Evolutionary conservation across 2,888 invertebrate species (phyloP), one percentile per base, ranked within the genome.

Genomic region (Dynastes hyllus): DNA sequence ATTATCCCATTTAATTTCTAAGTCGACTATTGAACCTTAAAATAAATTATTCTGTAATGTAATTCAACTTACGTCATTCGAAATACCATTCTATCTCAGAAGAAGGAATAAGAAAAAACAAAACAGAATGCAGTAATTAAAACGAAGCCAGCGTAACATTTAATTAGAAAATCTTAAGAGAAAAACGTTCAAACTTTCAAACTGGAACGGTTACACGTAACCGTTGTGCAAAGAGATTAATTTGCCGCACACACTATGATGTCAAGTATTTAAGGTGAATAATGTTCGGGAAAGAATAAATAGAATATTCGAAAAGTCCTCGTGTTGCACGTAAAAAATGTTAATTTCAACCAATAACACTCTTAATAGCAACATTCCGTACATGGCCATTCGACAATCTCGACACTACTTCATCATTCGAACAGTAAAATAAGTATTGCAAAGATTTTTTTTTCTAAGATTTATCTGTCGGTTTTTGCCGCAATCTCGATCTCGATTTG

Each of bases 371-470:
- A 69, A 69, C 69, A 50, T 69, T 71, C 78, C 63, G 27, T 71
- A 61, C 13, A 61, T 37, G 77, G 77, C 11, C 53, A 55, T 71
- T 67, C 69, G 69, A 58, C 69, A 37, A 77, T 77, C 55, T 58
- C 29, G 45, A 40, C 27, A 69, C 53, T 77, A 58, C 27, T 37
- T 50, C 32, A 61, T 78, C 73, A 71, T 45, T 78, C 73, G 51
- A 70, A 78, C 73, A 78, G 73, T 73, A 73, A 78, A 73, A 37
- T 37, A 65, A 37, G 65, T 16, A 71, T 73, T 78, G 61, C 51
- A 51, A 29, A 61, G 32, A 73, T 51, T 45, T 71, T 13, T 70
- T 22, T 29, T 58, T 37, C 58, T 40, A 9, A 16, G 22, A 61
- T 22, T 27, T 75, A 32, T 45, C n/a, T 75, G 16, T 58, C 45